Base-by-base conservation (phyloP, 1,140 invertebrate genomes). In the Anoplophora glabripennis region DNA sequence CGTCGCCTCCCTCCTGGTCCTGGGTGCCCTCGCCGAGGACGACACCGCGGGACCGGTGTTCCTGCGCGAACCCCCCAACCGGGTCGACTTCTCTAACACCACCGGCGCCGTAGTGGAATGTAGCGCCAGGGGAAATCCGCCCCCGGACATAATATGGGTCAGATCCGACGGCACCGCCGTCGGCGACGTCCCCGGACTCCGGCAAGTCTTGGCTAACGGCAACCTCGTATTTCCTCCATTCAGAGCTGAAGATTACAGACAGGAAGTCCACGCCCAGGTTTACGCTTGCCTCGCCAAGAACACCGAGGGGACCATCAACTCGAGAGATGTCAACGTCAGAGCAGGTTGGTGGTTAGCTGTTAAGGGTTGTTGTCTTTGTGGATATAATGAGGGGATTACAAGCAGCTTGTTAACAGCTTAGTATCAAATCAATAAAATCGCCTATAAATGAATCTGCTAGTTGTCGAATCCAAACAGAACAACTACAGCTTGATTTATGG, bases 181-280 rank as follows among this genome's bases (percentile, higher is more conserved):
- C 53, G 90, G 89, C 44, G 90, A 94, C 72, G 89, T 96, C 49
- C 89, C 92, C 64, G 93, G 92, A 68, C 41, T 75, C 28, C 58
- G 73, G 35, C 77, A 91, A 87, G 88, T 94, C 61, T 79, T 92
- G 63, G 86, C 89, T 15, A 93, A 97, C 77, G 93, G 94, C 70
- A 96, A 96, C 70, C 80, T 98, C 60, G 90, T 94, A 34, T 95
- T 98, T 74, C 92, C 92, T 44, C 92, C 93, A 8, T 97, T 96
- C 84, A 84, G 92, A 47, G 92, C 91, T 35, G 89, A 93, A 75
- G 90, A 94, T 74, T 96, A 96, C 74, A 83, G 89, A 40, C 91
- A 95, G 76, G 91, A 94, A 76, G 91, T 96, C 35, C 94, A 98
- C 72, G 92, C 92, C 64, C 91, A 94, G 76, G 88, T 93, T 45